These are phyloP conservation scores for Ganaspis sp. DNA, from an alignment of 1,140 invertebrate genomes.

Conservation along the genomic window DNA sequence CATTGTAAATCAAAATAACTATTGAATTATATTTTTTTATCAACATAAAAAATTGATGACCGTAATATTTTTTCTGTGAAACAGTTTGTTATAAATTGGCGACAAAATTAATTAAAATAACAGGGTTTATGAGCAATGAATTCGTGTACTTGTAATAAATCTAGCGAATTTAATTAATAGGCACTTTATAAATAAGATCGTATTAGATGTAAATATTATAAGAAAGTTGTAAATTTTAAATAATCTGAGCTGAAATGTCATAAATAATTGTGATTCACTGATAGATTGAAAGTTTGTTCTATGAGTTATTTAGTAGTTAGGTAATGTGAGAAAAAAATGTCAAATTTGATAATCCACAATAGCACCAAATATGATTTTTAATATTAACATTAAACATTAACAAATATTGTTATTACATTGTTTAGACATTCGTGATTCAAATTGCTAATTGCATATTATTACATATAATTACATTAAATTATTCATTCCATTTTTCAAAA, in stretches of 20 bases:
- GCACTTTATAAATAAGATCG: conserved; percentile 1
- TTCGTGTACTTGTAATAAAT: background rate
- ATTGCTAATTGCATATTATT: too few relatives aligned
- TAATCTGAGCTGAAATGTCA: background rate
- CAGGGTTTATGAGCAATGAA: conserved; percentile 22
- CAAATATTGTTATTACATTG: too few relatives aligned
- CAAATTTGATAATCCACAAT: background rate
- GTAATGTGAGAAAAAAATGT: background rate
- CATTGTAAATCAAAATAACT: too few relatives aligned
- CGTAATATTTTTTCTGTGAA: background rate
- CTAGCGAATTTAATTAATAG: conserved; percentile 12
- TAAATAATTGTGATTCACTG: conserved; percentile 8
- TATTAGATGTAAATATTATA: conserved; percentile 26
- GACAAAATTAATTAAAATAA: conserved; percentile 10
- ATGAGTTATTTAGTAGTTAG: background rate
- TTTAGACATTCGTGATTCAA: too few relatives aligned
- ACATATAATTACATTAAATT: too few relatives aligned
- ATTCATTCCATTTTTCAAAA: too few relatives aligned
- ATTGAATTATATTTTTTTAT: background rate
- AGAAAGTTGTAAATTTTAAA: conserved; percentile 17
- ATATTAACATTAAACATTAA: background rate
- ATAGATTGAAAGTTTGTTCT: background rate
- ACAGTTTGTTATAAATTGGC: background rate
- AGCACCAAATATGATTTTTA: background rate
- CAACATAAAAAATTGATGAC: background rate